A percentile compares a stretch with the other conserved stretches of the same genome.
phyloP scores from a whole-genome alignment of 2,113 vertebrate genomes.

The cattle (Bos taurus) region ARS-UCD2.0 NC_037334.1:53074001-53074500 shows the following conservation, averaged over 20 bases:
- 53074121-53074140: neutral
- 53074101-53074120: neutral
- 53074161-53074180: neutral
- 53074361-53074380: neutral
- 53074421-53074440: neutral
- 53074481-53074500: neutral
- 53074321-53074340: neutral
- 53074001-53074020: neutral
- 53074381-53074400: neutral
- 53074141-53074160: neutral
- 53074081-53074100: neutral
- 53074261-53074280: neutral
- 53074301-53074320: neutral
- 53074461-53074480: neutral
- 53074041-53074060: neutral
- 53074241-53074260: neutral
- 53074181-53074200: neutral
- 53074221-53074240: neutral
- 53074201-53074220: neutral
- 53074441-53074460: neutral
- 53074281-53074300: neutral
- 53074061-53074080: neutral
- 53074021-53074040: neutral
- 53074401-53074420: neutral
- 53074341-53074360: neutral